A percentile compares a stretch with the other conserved stretches of the same genome.
Conservation (phyloP, 2,113 vertebrate genomes). For the Rhombomys opimus region DNA sequence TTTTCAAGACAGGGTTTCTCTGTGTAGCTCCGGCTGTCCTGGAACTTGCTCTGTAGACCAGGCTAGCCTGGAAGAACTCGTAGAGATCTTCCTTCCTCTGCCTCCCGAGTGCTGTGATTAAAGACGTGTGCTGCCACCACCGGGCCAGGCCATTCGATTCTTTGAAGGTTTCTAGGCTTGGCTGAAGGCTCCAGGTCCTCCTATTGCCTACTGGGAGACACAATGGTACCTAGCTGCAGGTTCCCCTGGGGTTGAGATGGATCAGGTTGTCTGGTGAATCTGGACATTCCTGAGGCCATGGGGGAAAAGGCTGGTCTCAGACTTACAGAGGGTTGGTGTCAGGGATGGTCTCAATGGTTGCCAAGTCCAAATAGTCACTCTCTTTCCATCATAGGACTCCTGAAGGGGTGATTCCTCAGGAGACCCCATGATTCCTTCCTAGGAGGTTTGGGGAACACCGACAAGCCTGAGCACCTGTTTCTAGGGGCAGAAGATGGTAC, state of each 20-base stretch:
- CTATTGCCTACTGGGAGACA: neutral
- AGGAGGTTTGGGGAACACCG: neutral
- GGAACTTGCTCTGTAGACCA: neutral
- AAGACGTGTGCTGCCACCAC: neutral
- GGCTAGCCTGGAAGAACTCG: neutral
- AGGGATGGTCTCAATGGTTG: neutral
- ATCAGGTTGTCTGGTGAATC: neutral
- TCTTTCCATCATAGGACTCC: neutral
- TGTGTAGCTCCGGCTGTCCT: neutral
- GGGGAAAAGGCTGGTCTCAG: neutral
- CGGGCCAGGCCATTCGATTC: neutral
- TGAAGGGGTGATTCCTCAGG: neutral
- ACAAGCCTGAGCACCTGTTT: neutral
- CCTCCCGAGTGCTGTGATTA: neutral
- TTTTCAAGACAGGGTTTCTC: neutral
- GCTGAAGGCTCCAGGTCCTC: neutral
- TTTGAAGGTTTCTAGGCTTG: neutral
- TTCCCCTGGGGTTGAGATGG: neutral
- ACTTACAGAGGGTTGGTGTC: neutral
- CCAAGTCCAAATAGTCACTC: neutral
- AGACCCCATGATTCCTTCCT: neutral
- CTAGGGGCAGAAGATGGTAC: neutral
- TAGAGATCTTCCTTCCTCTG: neutral
- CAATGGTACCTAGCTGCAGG: neutral
- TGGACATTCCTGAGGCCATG: neutral